These are phyloP conservation scores for Psittacula derbiana DNA, from an alignment of 2,797 vertebrate species.

Conservation along the genomic window DNA sequence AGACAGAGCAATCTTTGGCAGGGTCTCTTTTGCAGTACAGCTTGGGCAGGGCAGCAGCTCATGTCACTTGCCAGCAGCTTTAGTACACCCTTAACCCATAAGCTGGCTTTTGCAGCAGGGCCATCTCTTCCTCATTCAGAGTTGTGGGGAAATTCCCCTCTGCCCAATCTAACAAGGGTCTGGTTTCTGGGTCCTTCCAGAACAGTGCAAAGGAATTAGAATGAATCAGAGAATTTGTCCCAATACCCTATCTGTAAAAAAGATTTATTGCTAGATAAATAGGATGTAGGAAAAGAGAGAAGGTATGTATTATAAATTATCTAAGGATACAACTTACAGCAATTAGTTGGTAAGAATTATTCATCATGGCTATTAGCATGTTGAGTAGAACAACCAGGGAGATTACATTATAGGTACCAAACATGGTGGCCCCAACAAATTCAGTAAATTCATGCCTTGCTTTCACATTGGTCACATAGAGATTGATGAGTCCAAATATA, in stretches of 20 bases:
- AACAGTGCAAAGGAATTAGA: not conserved
- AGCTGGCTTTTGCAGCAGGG: not conserved
- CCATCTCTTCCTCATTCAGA: not conserved
- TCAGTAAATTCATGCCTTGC: slow-evolving; percentile 91
- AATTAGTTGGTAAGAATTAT: slow-evolving; percentile 98
- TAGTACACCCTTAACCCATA: not conserved
- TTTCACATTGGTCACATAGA: slow-evolving; percentile 94
- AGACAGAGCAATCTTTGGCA: not conserved
- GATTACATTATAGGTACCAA: slow-evolving; percentile 96
- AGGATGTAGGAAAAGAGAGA: not conserved
- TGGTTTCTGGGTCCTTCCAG: not conserved
- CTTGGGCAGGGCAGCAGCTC: not conserved
- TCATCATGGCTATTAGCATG: slow-evolving; percentile 99
- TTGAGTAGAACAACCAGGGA: slow-evolving; percentile 96
- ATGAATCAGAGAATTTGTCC: not conserved
- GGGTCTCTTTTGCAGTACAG: not conserved
- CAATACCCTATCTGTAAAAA: not conserved
- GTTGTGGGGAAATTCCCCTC: not conserved
- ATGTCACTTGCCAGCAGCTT: not conserved
- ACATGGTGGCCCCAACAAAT: slow-evolving; percentile 97
- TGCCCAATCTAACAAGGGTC: not conserved
- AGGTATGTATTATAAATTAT: not conserved
- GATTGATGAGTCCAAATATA: slow-evolving; percentile 93
- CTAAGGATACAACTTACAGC: slow-evolving; percentile 83
- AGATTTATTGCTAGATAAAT: not conserved